These are phyloP conservation scores for Patiria miniata DNA, from an alignment of 35 echinoderm and acorn worm genomes.

Conservation along the genomic window DNA sequence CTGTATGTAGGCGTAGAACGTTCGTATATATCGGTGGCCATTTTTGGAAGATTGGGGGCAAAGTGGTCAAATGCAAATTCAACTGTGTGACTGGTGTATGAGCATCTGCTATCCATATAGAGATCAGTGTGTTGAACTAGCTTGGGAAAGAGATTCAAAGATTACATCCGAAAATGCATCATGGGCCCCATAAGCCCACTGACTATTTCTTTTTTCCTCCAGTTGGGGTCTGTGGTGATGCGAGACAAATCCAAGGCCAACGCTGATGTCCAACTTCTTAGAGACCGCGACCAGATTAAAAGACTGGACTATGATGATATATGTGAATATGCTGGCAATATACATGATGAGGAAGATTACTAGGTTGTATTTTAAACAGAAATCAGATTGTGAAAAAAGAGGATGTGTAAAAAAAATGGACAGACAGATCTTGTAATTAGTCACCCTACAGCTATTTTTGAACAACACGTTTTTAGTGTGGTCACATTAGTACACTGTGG, in stretches of 20 bases:
- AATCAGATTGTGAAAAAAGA: neutral
- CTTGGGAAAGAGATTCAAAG: too few species aligned
- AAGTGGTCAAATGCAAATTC: too few species aligned
- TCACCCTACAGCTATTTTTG: neutral
- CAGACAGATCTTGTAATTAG: too few species aligned
- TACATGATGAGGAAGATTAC: slow-evolving; percentile 82
- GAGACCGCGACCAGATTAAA: slow-evolving; percentile 70
- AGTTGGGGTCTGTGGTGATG: slow-evolving; percentile 81
- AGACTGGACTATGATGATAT: slow-evolving; percentile 78
- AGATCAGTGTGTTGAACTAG: too few species aligned
- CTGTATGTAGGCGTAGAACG: too few species aligned
- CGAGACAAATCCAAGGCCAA: slow-evolving; percentile 73
- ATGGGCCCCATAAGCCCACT: neutral
- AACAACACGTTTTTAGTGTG: neutral
- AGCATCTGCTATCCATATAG: too few species aligned
- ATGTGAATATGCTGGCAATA: slow-evolving; percentile 94
- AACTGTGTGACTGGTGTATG: too few species aligned
- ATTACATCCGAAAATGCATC: too few species aligned
- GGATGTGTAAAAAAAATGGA: too few species aligned
- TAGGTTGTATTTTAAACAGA: neutral
- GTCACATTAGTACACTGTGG: neutral
- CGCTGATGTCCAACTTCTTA: slow-evolving; percentile 82
- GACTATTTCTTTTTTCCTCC: slow-evolving; percentile 39
- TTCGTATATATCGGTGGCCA: too few species aligned
- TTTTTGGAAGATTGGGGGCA: too few species aligned